Conservation (phyloP, 2,113 vertebrate species). For the Hyla sarda region DNA sequence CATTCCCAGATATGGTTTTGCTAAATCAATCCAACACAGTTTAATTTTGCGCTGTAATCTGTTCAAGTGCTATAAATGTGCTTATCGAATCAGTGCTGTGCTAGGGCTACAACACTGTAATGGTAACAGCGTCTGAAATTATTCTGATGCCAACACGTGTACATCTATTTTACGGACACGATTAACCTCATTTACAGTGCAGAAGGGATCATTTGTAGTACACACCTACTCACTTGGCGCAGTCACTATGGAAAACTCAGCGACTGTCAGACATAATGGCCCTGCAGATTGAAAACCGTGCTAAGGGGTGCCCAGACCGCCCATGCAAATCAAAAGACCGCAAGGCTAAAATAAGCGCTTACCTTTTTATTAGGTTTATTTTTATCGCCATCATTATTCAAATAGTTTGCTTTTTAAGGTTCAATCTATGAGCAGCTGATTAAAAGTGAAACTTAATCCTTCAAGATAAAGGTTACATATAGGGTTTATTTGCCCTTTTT, state of each 20-base stretch:
- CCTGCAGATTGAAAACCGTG: too few species aligned
- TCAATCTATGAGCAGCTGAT: too few species aligned
- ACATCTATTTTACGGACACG: neutral
- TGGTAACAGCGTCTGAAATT: neutral
- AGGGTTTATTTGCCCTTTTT: too few species aligned
- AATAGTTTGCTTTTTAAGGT: too few species aligned
- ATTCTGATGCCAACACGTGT: neutral
- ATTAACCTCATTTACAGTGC: neutral
- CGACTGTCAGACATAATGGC: neutral
- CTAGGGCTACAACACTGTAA: too few species aligned
- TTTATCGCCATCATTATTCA: too few species aligned
- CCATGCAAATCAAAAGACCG: too few species aligned
- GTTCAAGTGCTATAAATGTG: slow-evolving; percentile 10
- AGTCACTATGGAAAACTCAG: neutral
- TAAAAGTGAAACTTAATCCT: too few species aligned
- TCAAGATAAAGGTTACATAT: too few species aligned
- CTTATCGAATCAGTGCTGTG: neutral
- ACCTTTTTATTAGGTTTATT: too few species aligned
- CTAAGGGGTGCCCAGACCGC: too few species aligned
- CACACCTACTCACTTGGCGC: neutral
- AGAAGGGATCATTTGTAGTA: neutral
- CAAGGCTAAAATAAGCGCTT: too few species aligned
- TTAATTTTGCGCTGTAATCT: slow-evolving; percentile 52
- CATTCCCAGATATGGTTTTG: slow-evolving; percentile 28
- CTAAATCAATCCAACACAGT: slow-evolving; percentile 30